Base-by-base conservation (phyloP, 2,888 invertebrate species). In the Pseudoips prasinana region DNA sequence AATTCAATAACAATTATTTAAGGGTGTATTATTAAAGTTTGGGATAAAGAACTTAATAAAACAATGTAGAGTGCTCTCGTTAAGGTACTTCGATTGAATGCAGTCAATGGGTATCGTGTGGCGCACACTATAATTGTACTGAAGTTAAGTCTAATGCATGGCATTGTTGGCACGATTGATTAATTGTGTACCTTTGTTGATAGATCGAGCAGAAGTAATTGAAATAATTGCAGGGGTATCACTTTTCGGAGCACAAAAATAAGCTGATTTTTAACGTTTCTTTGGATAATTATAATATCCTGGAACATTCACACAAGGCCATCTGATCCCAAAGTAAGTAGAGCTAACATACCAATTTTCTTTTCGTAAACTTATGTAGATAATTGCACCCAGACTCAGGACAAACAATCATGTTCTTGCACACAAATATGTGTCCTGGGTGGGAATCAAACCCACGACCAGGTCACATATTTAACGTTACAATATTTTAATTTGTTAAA, bases 21-120 rank as follows among this genome's bases (percentile, higher is more conserved):
- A 30, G 26, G 33, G 41, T 5, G 14, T 14, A 14, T 14, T 14
- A 14, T 14, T 35, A 22, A 32, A 47, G 47, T 47, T 47, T 40
- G 45, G 23, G 46, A 54, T 48, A 51, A 51, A 34, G 34, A 35
- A 42, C 39, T 42, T 31, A 42, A 43, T 51, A 50, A 53, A 53
- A 53, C 53, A 53, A 53, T 48, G 40, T 48, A 39, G 10, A 51
- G 56, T 48, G 38, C 26, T 51, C 48, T 43, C 36, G 39, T 43
- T 18, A 35, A 28, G 42, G 47, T 40, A 10, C 39, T 55, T 22
- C 30, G 10, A 19, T 46, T 46, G 39, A 44, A 53, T 47, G 39
- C 30, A 46, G 48, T 61, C 58, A 58, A 62, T 49, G 40, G 55
- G 51, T 50, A 51, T 62, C 62, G 60, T 62, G 62, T 58, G 62